Percentiles rank a stretch among this genome's conserved stretches.
Evolutionary conservation across 2,113 vertebrate genomes (phyloP).

Genomic region (Planiliza haematocheilus): DNA sequence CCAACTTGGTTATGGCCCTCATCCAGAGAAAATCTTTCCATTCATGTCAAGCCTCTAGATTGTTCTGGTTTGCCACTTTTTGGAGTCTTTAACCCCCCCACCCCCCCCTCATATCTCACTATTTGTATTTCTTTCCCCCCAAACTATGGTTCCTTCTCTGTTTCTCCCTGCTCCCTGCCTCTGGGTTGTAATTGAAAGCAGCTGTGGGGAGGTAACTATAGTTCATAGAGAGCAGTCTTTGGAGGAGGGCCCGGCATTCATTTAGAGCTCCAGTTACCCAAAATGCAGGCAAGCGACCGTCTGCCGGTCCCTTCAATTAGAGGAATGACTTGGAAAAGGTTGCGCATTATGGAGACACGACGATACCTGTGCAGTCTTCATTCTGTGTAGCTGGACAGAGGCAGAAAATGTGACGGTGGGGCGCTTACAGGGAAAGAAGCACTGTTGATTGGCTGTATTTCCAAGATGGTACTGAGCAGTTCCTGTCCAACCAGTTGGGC

Average conservation of each 20-base stretch:
- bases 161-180: constrained; percentile 55
- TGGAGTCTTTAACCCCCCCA: neutral
- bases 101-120: neutral
- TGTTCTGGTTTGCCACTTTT: constrained; percentile 50
- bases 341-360: constrained; percentile 1
- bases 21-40: constrained; percentile 54
- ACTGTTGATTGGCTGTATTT: neutral
- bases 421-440: neutral
- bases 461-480: neutral
- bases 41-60: constrained; percentile 44
- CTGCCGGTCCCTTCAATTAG: constrained; percentile 16
- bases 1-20: constrained; percentile 30
- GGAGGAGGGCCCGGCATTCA: constrained; percentile 52
- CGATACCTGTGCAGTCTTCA: neutral
- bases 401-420: neutral
- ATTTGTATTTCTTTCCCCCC: constrained; percentile 56
- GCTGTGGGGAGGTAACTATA: constrained; percentile 82
- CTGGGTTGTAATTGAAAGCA: constrained; percentile 83
- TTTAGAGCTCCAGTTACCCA: constrained; percentile 54
- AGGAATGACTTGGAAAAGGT: constrained; percentile 33
- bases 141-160: constrained; percentile 30
- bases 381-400: neutral
- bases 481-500: neutral
- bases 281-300: constrained; percentile 34
- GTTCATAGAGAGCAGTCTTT: constrained; percentile 66